These are phyloP conservation scores for Sesia apiformis DNA, from an alignment of 2,888 invertebrate genomes.

Conservation along the genomic window DNA sequence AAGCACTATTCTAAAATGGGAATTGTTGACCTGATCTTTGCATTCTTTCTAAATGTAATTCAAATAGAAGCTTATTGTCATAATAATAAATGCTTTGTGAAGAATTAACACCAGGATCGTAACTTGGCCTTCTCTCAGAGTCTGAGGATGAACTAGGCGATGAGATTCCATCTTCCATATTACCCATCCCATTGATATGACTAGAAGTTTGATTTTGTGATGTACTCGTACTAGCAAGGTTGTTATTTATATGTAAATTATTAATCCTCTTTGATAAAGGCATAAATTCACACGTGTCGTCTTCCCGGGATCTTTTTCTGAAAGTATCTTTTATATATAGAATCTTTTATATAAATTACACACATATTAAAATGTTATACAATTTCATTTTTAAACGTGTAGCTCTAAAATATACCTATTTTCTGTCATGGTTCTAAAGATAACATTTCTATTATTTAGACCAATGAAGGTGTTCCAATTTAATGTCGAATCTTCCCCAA, in stretches of 20 bases:
- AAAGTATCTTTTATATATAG: conserved; percentile 18
- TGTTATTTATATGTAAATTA: conserved; percentile 87
- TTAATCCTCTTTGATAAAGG: conserved; percentile 93
- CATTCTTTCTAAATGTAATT: conserved; percentile 86
- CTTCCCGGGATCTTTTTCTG: conserved; percentile 86
- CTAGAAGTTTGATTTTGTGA: conserved; percentile 39
- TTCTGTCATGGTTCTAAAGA: conserved; percentile 56
- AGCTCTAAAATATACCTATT: conserved; percentile 42
- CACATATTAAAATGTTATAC: neutral
- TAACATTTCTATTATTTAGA: conserved; percentile 43
- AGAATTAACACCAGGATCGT: conserved; percentile 85
- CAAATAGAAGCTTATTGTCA: conserved; percentile 89
- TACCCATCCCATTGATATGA: conserved; percentile 38
- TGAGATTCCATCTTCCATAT: conserved; percentile 40
- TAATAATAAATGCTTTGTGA: conserved; percentile 90
- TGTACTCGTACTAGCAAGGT: conserved; percentile 32
- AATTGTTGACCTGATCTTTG: conserved; percentile 77
- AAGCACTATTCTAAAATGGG: conserved; percentile 34
- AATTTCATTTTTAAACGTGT: neutral
- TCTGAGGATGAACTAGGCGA: conserved; percentile 44
- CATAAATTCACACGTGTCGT: conserved; percentile 87
- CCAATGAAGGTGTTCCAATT: conserved; percentile 41
- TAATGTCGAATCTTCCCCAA: conserved; percentile 32
- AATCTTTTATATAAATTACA: neutral
- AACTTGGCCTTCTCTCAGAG: conserved; percentile 63